Conservation (phyloP, 2,797 vertebrate genomes). For the Girardinus metallicus region DNA sequence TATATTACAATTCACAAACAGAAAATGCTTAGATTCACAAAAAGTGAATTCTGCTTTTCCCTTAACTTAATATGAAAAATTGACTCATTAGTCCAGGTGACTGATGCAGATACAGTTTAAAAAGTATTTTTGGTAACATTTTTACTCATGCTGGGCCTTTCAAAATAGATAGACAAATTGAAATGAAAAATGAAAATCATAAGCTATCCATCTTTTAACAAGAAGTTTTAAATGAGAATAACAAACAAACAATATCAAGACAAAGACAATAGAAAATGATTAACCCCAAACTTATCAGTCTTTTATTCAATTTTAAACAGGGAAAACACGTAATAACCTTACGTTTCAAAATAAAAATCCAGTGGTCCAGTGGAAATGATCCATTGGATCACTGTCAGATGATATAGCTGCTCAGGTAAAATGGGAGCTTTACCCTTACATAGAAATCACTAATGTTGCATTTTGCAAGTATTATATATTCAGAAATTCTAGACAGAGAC, state of each 20-base stretch:
- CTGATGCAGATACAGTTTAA: background rate
- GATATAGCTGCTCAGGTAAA: background rate
- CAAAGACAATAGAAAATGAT: background rate
- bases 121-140: background rate
- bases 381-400: background rate
- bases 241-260: background rate
- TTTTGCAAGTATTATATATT: slow-evolving; percentile 1
- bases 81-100: background rate
- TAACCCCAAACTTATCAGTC: background rate
- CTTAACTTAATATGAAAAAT: background rate
- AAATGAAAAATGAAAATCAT: background rate
- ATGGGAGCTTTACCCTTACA: background rate
- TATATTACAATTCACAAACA: too few species aligned
- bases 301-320: background rate
- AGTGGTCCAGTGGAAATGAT: background rate
- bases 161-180: background rate
- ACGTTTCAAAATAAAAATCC: background rate
- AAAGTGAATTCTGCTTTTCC: background rate
- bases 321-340: too few species aligned
- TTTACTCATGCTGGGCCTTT: background rate
- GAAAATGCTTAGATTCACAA: too few species aligned
- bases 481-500: background rate
- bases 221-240: background rate
- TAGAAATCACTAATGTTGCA: background rate
- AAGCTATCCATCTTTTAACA: too few species aligned